phyloP scores from a whole-genome alignment of 1,140 invertebrate species.

The Drosophila ohnishii region DNA sequence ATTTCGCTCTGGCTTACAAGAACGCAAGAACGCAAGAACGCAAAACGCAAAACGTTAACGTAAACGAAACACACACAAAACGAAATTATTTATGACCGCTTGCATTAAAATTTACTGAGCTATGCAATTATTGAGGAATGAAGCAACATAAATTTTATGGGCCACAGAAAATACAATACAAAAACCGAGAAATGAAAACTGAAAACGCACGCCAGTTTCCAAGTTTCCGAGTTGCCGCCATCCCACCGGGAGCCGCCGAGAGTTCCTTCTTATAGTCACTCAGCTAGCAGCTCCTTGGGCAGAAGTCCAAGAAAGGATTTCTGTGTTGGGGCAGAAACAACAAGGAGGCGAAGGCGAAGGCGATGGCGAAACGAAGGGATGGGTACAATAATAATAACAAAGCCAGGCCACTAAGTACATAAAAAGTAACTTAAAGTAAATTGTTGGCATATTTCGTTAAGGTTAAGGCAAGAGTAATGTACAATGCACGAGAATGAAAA shows the following conservation, averaged over 20 bases:
- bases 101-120: constrained; percentile 82
- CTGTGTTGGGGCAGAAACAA: constrained; percentile 45
- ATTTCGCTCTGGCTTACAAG: constrained; percentile 55
- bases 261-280: constrained; percentile 19
- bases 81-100: constrained; percentile 81
- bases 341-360: constrained; percentile 13
- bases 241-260: not conserved
- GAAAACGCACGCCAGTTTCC: constrained; percentile 51
- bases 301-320: constrained; percentile 56
- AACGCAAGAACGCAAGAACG: constrained; percentile 23
- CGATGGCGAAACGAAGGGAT: not conserved
- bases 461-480: constrained; percentile 69
- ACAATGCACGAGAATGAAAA: constrained; percentile 52
- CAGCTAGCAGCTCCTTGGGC: constrained; percentile 35
- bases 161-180: constrained; percentile 47
- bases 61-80: constrained; percentile 59
- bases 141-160: constrained; percentile 80
- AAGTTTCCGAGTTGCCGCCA: constrained; percentile 5
- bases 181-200: constrained; percentile 9
- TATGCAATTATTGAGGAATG: constrained; percentile 82
- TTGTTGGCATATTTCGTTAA: constrained; percentile 79
- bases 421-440: constrained; percentile 79
- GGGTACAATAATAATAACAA: constrained; percentile 46
- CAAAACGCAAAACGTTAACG: constrained; percentile 23
- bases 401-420: constrained; percentile 76